Base-by-base conservation (phyloP, 2,113 vertebrate genomes). In the Columba janthina region DNA sequence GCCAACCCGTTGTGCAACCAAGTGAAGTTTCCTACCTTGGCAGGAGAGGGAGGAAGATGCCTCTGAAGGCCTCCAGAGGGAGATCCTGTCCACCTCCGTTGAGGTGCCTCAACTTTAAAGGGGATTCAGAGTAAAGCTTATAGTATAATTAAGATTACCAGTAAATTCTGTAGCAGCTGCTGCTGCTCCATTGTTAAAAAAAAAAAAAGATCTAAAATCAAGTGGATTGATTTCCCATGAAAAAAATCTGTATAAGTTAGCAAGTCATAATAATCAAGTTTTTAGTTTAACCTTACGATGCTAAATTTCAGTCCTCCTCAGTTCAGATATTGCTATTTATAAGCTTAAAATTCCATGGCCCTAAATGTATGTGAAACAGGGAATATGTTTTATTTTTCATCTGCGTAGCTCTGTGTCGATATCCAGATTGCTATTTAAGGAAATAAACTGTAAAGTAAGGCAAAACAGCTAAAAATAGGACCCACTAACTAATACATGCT, bases 401-500 rank as follows among this genome's bases (percentile, higher is more conserved):
- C 77, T 85, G 42, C 40, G 31, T 80, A 93, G 87, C 38, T 94
- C 69, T 70, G 1, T 95, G 91, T 95, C 4, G 24, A 96, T 95
- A 94, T 91, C 74, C 69, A 95, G 89, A 97, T 95, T 94, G 87
- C 96, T 97, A 96, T 97, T 97, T 96, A 97, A 94, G 97, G 97
- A 97, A 95, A 95, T 92, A 96, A 95, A 94, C 80, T 93, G 76
- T 94, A 95, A 97, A 97, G 96, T 93, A 86, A 97, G 94, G 96
- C 94, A 95, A 97, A 97, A 70, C 74, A 93, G 88, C 96, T 97
- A 97, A 97, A 96, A 97, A 97, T 97, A 97, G 93, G 80, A 79
- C 46, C 53, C 58, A 65, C 79, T 89, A 96, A 92, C 80, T 94
- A 96, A 94, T 83, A 74, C 67, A 44, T 5, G 3, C 89, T 97